Conservation (phyloP, 2,113 vertebrate genomes). For the Prunella fulvescens region DNA sequence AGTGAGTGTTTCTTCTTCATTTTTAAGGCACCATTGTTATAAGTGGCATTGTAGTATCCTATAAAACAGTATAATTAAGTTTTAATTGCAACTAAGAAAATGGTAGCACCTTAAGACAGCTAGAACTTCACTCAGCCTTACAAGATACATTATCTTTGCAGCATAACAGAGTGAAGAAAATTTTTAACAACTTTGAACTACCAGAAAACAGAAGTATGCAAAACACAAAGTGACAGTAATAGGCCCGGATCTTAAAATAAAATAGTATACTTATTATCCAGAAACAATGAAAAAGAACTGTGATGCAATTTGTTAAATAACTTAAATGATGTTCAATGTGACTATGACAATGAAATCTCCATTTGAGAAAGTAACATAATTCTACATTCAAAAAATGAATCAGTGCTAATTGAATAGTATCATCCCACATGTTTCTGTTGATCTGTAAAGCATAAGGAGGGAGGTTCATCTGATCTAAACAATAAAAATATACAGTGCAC, state of each 20-base stretch:
- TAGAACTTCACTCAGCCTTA: not conserved
- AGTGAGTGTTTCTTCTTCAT: not conserved
- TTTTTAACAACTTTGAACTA: not conserved
- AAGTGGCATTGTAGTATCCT: not conserved
- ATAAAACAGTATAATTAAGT: not conserved
- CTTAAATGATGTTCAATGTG: not conserved
- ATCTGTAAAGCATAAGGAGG: not conserved
- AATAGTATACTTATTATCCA: not conserved
- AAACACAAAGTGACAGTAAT: not conserved
- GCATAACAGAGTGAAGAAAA: not conserved
- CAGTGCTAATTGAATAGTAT: not conserved
- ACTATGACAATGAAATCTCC: not conserved
- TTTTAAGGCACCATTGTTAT: not conserved
- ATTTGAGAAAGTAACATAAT: not conserved
- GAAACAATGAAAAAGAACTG: not conserved
- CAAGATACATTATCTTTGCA: not conserved
- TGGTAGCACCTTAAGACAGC: not conserved
- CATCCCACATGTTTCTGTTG: not conserved
- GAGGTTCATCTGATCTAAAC: not conserved
- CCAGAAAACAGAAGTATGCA: not conserved
- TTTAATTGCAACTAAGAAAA: not conserved
- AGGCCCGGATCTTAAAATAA: not conserved
- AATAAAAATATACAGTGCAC: not conserved
- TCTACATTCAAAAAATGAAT: not conserved
- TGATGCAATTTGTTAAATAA: not conserved